Evolutionary conservation across 1,140 invertebrate genomes (phyloP), one percentile per base, ranked within the genome.

Genomic region (Radopholus similis): DNA sequence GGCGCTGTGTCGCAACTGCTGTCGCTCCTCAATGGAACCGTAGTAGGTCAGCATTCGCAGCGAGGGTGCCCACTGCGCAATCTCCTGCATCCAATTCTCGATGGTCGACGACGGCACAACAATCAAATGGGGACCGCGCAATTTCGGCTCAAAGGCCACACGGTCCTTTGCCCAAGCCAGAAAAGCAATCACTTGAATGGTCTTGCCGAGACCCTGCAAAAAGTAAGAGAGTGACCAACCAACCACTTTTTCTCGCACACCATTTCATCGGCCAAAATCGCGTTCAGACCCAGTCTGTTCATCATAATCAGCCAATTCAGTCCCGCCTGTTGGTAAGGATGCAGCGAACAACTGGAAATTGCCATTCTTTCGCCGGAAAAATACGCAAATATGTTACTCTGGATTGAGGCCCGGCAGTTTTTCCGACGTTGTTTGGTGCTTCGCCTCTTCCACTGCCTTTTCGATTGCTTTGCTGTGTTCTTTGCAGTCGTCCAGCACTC

Each of bases 281-380:
- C 91, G 83, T 94, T 95, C 2, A 96, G 87, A 34, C 90, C 88
- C 73, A 93, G 90, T 30, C 89, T 87, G 78, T 95, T 90, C 85
- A 97, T 88, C 2, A 95, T 88, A 0, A 89, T 88, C 0, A 97
- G 83, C 93, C 93, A 97, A 83, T 95, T 95, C 0, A 97, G 84
- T 6, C 93, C 94, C 26, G 95, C 88, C 84, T 96, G 86, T 85
- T 96, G 93, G 84, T 95, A 95, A 18, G 88, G 87, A 5, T 91
- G 89, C 69, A 95, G 84, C 6, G 42, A 64, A 40, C 44, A 75
- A 0, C 67, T 75, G 49, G 59, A 65, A 72, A 38, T 66, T 18
- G 21, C 28, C 6, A 64, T n/a, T 5, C 30, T 40, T 30, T 28
- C 42, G 42, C 5, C 15, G 23, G 2, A 30, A 70, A 72, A 59